Percentiles rank a stretch among this genome's conserved stretches.
Conservation (phyloP, 2,797 vertebrate species). For the Sebastes kiyomatsui region DNA sequence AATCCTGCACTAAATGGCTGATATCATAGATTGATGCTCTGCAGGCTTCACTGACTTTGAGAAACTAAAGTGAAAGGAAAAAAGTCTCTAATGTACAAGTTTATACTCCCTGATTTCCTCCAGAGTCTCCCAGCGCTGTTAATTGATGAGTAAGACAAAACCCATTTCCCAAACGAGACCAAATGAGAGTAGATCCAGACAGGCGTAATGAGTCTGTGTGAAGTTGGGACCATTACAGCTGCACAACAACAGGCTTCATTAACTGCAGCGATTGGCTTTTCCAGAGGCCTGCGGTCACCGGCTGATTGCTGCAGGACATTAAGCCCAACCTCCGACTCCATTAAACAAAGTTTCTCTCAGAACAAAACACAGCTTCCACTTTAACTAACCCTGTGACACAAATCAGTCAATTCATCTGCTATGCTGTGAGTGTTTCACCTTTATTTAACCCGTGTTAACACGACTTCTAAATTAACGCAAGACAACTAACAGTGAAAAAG, state of each 20-base stretch:
- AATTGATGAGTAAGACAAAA: slow-evolving; percentile 30
- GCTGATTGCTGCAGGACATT: slow-evolving; percentile 23
- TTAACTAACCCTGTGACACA: background rate
- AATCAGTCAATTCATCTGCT: background rate
- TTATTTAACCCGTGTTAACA: background rate
- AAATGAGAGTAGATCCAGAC: background rate
- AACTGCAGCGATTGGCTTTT: slow-evolving; percentile 29
- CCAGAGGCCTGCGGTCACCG: slow-evolving; percentile 11
- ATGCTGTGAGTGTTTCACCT: background rate
- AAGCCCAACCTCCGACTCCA: slow-evolving; percentile 6
- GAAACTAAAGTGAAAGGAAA: background rate
- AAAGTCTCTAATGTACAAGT: background rate
- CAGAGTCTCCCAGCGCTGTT: background rate
- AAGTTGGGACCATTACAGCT: slow-evolving; percentile 6
- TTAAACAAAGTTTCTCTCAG: background rate
- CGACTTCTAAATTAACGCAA: background rate
- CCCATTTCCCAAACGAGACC: slow-evolving; percentile 24
- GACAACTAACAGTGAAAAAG: background rate
- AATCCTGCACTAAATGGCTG: background rate
- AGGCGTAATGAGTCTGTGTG: slow-evolving; percentile 12
- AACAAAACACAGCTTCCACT: background rate
- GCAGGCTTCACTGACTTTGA: background rate
- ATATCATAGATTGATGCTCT: background rate
- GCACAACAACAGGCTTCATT: slow-evolving; percentile 38
- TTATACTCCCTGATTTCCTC: background rate